Evolutionary conservation across 2,888 invertebrate genomes (phyloP).

Genomic region (Leptothorax acervorum): DNA sequence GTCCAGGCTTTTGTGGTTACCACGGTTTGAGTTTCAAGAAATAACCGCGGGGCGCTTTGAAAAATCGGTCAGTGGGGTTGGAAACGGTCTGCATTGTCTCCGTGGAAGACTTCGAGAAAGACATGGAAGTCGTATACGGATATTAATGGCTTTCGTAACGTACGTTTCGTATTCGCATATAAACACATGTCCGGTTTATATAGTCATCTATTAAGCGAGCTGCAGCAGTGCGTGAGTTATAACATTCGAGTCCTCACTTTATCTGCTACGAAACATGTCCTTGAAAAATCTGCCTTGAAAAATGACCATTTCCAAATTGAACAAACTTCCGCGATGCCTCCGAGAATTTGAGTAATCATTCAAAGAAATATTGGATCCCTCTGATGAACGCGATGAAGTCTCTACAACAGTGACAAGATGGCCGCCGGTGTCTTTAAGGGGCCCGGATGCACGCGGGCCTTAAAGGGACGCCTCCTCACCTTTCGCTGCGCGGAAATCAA

Average conservation of each 20-base stretch:
- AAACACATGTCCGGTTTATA: conserved; percentile 37
- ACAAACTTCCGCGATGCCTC: background rate
- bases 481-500: conserved; percentile 77
- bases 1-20: conserved; percentile 32
- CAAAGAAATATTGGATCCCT: background rate
- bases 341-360: background rate
- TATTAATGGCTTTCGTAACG: conserved; percentile 47
- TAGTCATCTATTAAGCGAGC: conserved; percentile 17
- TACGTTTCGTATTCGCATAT: conserved; percentile 32
- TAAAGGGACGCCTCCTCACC: conserved; percentile 65
- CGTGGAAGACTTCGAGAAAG: conserved; percentile 15
- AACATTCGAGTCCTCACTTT: background rate
- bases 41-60: conserved; percentile 46
- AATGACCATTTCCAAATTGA: background rate
- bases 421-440: conserved; percentile 42
- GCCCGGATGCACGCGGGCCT: conserved; percentile 43
- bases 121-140: background rate
- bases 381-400: background rate
- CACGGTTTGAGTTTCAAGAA: conserved; percentile 35
- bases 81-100: conserved; percentile 1
- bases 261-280: background rate
- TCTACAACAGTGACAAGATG: conserved; percentile 49
- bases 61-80: conserved; percentile 19
- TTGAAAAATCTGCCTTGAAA: background rate
- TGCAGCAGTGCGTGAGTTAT: conserved; percentile 2